phyloP scores from a whole-genome alignment of 1,140 invertebrate genomes.

The Metopolophium dirhodum region DNA sequence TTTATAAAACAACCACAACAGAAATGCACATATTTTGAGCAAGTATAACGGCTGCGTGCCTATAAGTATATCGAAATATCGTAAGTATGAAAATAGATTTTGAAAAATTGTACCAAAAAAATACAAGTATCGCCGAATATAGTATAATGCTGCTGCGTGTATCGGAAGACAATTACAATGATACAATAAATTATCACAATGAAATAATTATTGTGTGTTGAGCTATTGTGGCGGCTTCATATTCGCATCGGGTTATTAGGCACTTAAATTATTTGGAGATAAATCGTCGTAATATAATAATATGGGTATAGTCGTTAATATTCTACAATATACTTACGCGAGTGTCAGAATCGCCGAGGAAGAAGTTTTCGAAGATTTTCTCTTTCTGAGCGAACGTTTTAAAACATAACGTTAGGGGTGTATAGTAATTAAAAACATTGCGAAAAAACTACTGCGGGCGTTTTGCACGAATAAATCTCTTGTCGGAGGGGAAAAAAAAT shows the following conservation, averaged over 20 bases:
- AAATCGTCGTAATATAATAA: not conserved
- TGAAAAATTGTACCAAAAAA: not conserved
- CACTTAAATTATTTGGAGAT: not conserved
- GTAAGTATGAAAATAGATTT: not conserved
- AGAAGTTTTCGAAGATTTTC: not conserved
- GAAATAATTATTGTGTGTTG: not conserved
- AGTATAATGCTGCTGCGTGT: not conserved
- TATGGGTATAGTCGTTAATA: not conserved
- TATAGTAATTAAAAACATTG: not conserved
- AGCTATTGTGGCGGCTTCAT: not conserved
- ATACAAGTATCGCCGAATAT: not conserved
- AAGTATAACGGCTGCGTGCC: not conserved
- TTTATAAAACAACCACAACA: not conserved
- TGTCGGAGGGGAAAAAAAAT: not conserved
- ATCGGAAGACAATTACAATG: not conserved
- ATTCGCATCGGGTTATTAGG: not conserved
- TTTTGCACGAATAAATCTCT: conserved; percentile 3
- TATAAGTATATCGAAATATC: not conserved
- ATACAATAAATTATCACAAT: not conserved
- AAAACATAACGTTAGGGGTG: not conserved
- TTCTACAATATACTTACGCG: not conserved
- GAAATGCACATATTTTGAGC: not conserved
- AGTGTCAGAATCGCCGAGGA: not conserved
- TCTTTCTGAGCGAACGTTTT: not conserved
- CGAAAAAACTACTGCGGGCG: not conserved